Evolutionary conservation across 1,140 invertebrate genomes (phyloP), one percentile per base, ranked within the genome.

Genomic region (Heliconius eleuchia): DNA sequence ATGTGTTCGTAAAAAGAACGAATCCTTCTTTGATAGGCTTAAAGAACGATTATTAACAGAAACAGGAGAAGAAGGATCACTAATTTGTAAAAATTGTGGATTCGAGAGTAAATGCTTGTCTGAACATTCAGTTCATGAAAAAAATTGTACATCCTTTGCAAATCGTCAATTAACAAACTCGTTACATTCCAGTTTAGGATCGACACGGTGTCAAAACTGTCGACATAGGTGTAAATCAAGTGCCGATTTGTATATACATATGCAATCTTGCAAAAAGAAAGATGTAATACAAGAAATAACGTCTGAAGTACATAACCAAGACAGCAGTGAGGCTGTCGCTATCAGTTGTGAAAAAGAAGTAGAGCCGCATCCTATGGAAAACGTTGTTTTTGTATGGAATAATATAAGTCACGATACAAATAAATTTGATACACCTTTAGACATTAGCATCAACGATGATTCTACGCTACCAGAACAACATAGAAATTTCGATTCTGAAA

Each of bases 31-130:
- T 87, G 97, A 98, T 86, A 96, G 96, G 88, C 93, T 98, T 19
- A 97, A 97, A 91, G 96, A 97, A 88, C 96, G 96, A 92, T 88
- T 98, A 50, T 95, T 91, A 91, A 96, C 81, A 85, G 95, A 89
- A 88, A 95, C 79, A 85, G 95, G 87, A 16, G 93, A 95, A 86
- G 91, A 95, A 80, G 95, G 95, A 57, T 96, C 96, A 83, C 91
- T 97, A n/a, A 95, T 95, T 13, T 98, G 97, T 87, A 96, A 96
- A 84, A 95, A 96, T 76, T 98, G 97, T 87, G 96, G 97, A 3
- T 97, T 98, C 88, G 95, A 97, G 89, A 97, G 97, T 78, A 98
- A 98, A 90, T 98, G 97, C 92, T 94, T 97, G n/a, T 97, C 97
- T 16, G 98, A 98, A 92, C 95, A 97, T 80, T 96, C 96, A 18